Evolutionary conservation across 2,113 vertebrate species (phyloP), one percentile per base, ranked within the genome.

Genomic region (Myxocyprinus asiaticus): DNA sequence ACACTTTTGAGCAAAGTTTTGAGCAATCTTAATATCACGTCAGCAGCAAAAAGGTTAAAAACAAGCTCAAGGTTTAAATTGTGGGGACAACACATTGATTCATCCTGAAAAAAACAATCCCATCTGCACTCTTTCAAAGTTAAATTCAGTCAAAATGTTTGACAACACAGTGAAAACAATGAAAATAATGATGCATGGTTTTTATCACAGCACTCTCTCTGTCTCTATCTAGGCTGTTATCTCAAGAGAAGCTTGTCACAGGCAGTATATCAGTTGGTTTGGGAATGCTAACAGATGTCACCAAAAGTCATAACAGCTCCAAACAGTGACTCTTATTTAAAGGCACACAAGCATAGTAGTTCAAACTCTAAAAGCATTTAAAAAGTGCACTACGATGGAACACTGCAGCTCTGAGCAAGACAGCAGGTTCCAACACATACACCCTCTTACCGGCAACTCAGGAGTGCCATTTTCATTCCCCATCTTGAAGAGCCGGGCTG

Each of bases 401-500:
- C 48, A 55, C 55, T 56, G 45, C 8, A 73, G 67, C 67, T 78
- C 22, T 33, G 0, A 45, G 43, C 61, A 43, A 79, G 69, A 62
- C 66, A 71, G n/a, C 33, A 86, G 68, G 51, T 82, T 59, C 67
- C 48, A 51, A 6, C 11, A 55, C 17, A 7, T 9, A 59, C 67
- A 66, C 67, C 9, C 53, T 63, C 93, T 94, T 94, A 94, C 92
- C 92, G 83, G 85, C 9, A 69, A 79, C 62, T 87, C 88, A 42
- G 85, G 48, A 2, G 92, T 84, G 90, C 92, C 93, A 91, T 33
- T 92, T 84, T 93, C 91, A 85, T 93, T 94, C 79, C 93, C 93
- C 93, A 94, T 94, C 86, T 79, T 82, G 86, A 81, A 42, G 45
- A 83, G 68, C 55, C 81, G 83, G 73, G 47, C 33, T 74, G 72